Evolutionary conservation across 1,140 invertebrate species (phyloP), one percentile per base, ranked within the genome.

Genomic region (Palaemon carinicauda): DNA sequence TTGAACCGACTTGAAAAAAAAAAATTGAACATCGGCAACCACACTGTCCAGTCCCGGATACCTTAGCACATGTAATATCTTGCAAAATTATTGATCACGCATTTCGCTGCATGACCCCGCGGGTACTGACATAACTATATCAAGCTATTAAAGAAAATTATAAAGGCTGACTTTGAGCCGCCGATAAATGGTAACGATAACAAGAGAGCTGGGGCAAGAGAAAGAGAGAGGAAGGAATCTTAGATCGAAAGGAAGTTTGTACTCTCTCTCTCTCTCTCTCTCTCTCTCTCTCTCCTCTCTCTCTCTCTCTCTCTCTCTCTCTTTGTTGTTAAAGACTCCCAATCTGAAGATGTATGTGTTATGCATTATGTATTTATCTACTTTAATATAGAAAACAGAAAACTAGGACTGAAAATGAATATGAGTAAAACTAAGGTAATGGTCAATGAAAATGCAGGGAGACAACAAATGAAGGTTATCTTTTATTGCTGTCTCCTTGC

Each of bases 101-200:
- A 69, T 27, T 29, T 19, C 29, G 65, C 65, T 69, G 65, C 65
- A 69, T 69, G 65, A 31, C 65, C 65, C 24, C 65, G 65, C 41
- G 65, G 65, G 65, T 31, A 27, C 65, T 69, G 65, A 69, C 24
- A 69, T 69, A 69, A 69, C 24, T 69, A 69, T 69, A 69, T 69
- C 65, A 69, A 69, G 65, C 65, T 69, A 69, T 69, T 69, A 69
- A 69, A 69, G 65, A 69, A 69, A 69, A 69, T 69, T 69, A 69
- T 69, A 69, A 69, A 69, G 65, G 65, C 29, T 24, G n/a, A 31
- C 65, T 15, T 2, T 24, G 65, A 21, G n/a, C 65, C 24, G 7
- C 24, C 65, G 65, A 69, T 69, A 69, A 69, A 69, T 24, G 29
- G 24, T 27, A 17, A 31, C 24, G 65, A 69, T 69, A 69, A 69